Conservation (phyloP, 2,888 invertebrate genomes). For the Tenthredo distinguenda region DNA sequence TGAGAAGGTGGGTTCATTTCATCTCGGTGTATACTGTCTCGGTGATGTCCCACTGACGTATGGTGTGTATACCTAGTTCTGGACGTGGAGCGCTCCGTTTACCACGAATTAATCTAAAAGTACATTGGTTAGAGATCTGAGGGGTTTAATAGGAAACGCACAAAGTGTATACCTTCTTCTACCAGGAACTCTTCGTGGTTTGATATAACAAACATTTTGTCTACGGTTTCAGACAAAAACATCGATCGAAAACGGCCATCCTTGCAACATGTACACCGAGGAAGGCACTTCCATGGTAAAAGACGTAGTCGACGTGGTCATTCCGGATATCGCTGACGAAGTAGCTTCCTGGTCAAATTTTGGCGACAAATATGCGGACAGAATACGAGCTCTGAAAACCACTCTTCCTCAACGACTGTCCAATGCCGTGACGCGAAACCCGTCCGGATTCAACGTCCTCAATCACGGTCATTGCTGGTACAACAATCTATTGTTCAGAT, state of each 20-base stretch:
- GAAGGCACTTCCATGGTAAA: not conserved
- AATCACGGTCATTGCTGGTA: conserved; percentile 52
- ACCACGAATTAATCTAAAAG: conserved; percentile 14
- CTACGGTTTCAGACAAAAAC: conserved; percentile 1
- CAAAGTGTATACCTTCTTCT: not conserved
- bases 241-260: conserved; percentile 13
- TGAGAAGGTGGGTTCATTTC: conserved; percentile 45
- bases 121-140: not conserved
- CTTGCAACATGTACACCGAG: conserved; percentile 3
- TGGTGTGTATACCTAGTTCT: not conserved
- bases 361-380: conserved; percentile 48
- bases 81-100: not conserved
- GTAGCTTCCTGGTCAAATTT: conserved; percentile 35
- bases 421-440: conserved; percentile 8
- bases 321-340: conserved; percentile 46
- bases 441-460: conserved; percentile 39
- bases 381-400: conserved; percentile 28
- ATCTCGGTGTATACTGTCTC: not conserved
- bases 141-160: not conserved
- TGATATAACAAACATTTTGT: not conserved
- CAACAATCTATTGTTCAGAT: conserved; percentile 46
- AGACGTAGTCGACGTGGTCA: conserved; percentile 8
- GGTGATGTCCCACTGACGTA: not conserved
- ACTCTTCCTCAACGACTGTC: conserved; percentile 13
- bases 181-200: not conserved